Percentiles rank a stretch among this genome's conserved stretches.
Conservation (phyloP, 2,888 invertebrate species). For the Ichneumoninae sp. region DNA sequence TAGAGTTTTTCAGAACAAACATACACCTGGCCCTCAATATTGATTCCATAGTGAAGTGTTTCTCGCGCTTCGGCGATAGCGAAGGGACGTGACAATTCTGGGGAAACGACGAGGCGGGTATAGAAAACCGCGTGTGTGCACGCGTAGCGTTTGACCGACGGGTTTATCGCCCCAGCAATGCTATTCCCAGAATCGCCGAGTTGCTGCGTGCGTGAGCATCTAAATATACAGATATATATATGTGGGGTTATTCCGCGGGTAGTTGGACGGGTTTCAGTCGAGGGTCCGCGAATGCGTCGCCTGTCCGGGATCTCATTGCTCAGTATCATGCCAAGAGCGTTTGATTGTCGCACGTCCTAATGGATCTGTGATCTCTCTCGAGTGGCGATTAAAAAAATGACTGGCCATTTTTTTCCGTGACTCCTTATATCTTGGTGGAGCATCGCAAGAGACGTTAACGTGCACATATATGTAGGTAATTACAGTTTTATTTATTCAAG, state of each 20-base stretch:
- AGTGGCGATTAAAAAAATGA: not conserved
- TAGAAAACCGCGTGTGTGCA: not conserved
- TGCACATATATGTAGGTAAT: too few relatives aligned
- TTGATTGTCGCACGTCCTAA: not conserved
- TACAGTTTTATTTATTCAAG: too few relatives aligned
- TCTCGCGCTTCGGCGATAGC: not conserved
- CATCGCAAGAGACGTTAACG: too few relatives aligned
- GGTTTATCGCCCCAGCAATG: not conserved
- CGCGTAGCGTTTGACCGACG: not conserved
- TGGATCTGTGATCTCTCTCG: not conserved
- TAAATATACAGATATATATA: not conserved
- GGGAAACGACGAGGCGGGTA: not conserved
- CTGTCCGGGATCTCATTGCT: not conserved
- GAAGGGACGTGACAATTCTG: slow-evolving; percentile 26
- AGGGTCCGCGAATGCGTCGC: not conserved
- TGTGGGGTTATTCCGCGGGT: too few relatives aligned
- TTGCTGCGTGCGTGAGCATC: not conserved
- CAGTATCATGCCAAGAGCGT: not conserved
- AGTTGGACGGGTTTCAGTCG: not conserved
- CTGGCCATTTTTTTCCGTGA: not conserved
- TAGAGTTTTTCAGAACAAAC: not conserved
- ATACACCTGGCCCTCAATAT: slow-evolving; percentile 23
- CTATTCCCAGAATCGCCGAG: slow-evolving; percentile 19
- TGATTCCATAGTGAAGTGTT: slow-evolving; percentile 31
- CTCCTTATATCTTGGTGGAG: too few relatives aligned